A percentile compares a stretch with the other conserved stretches of the same genome.
Conservation (phyloP, 1,140 invertebrate genomes). For the Hirudo medicinalis region DNA sequence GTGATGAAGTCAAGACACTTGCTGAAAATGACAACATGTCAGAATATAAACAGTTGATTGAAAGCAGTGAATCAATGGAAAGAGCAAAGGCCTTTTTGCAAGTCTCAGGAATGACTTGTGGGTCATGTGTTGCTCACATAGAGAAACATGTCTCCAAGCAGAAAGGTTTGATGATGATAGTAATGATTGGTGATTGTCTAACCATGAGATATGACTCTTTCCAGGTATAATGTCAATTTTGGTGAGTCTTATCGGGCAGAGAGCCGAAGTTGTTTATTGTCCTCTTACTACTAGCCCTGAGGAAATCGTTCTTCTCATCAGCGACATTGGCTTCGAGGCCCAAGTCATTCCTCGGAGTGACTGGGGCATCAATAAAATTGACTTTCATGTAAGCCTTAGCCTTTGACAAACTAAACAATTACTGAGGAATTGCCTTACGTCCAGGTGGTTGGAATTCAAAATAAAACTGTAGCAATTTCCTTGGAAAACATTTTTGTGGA, state of each 20-base stretch:
- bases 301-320: slow-evolving; percentile 64
- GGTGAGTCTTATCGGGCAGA: slow-evolving; percentile 71
- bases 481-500: too few species aligned
- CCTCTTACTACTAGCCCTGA: slow-evolving; percentile 51
- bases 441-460: too few species aligned
- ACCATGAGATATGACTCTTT: background rate
- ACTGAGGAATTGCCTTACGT: too few species aligned
- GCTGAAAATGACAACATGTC: background rate
- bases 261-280: slow-evolving; percentile 75
- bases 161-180: background rate
- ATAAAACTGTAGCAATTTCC: too few species aligned
- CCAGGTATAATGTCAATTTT: slow-evolving; percentile 44
- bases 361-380: slow-evolving; percentile 35
- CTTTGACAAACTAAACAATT: too few species aligned
- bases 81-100: slow-evolving; percentile 1
- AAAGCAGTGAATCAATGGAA: background rate
- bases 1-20: background rate
- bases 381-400: slow-evolving; percentile 38
- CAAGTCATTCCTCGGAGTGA: slow-evolving; percentile 46
- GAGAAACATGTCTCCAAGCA: slow-evolving; percentile 46
- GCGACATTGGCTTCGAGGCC: slow-evolving; percentile 69
- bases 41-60: background rate
- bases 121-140: slow-evolving; percentile 64
- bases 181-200: background rate
- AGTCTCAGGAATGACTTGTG: slow-evolving; percentile 62